Evolutionary conservation across 2,797 vertebrate species (phyloP), one percentile per base, ranked within the genome.

Genomic region (Argentina silus): DNA sequence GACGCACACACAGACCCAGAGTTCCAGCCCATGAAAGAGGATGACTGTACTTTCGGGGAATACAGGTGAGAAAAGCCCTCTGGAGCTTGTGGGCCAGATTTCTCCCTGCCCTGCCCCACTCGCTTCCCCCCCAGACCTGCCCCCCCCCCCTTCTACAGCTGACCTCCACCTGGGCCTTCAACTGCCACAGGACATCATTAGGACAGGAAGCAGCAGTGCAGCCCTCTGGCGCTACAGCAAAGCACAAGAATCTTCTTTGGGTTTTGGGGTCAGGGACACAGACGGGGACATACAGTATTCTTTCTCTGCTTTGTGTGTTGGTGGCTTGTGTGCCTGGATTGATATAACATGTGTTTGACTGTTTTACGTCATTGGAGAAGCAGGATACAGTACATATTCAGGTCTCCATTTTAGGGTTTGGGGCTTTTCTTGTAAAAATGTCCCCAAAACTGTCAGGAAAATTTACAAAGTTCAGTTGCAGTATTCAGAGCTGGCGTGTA

Each of bases 21-120:
- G 93, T 96, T 99, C 86, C 98, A 99, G 77, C 98, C 98, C 64
- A 99, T 99, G 97, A 99, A 98, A 90, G 97, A 99, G 72, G 98
- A 99, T 23, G 97, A 99, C 83, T 96, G 97, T 83, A 97, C 97
- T 10, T 99, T 99, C 93, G 97, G 96, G 89, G 97, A 99, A 95
- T 99, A 99, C 94, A 98, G 98, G 98, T 99, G 94, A 97, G 96
- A 86, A 84, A 88, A 78, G 69, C 27, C 72, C 81, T 86, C 86
- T 82, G 81, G 85, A 82, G 47, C 74, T 78, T 76, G 67, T 82
- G 72, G 78, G 66, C 78, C 79, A 64, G n/a, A 70, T 85, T 78
- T 78, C 69, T 81, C 81, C 61, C 62, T 43, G 60, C 53, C 44
- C 61, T 67, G 70, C 75, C 77, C 48, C 70, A 78, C 67, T 70